Percentiles rank a stretch among this genome's conserved stretches.
Evolutionary conservation across 2,797 vertebrate genomes (phyloP).

Genomic region (Galago senegalensis): DNA sequence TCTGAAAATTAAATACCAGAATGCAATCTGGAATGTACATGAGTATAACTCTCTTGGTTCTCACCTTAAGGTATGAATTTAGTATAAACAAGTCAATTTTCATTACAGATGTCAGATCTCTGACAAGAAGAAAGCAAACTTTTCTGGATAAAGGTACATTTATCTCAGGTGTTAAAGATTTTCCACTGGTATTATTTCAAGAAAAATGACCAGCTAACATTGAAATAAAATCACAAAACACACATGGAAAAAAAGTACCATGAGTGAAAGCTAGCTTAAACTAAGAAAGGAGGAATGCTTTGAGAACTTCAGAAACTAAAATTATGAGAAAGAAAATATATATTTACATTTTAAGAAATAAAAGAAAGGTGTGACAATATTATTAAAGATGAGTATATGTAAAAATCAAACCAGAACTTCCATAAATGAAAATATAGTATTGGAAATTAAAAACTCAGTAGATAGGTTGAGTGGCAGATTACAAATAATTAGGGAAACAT

Average conservation of each 20-base stretch:
- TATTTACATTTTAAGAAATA: background rate
- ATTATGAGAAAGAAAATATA: background rate
- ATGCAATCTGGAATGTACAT: background rate
- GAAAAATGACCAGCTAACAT: background rate
- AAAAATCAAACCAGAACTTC: background rate
- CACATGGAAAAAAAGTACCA: background rate
- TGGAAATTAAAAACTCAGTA: background rate
- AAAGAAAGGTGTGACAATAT: background rate
- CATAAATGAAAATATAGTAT: background rate
- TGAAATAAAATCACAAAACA: background rate
- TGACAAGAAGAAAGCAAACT: conserved; percentile 8
- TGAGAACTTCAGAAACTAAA: background rate
- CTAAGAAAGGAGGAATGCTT: background rate
- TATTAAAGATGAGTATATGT: background rate
- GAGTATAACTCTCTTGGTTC: background rate
- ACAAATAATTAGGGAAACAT: background rate
- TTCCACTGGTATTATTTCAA: background rate
- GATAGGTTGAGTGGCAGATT: background rate
- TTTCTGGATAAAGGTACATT: background rate
- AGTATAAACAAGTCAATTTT: background rate
- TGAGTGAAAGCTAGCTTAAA: background rate
- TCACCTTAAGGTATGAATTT: background rate
- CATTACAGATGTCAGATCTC: background rate
- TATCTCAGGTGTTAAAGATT: background rate
- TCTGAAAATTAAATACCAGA: background rate